These are phyloP conservation scores for Cisticola juncidis DNA, from an alignment of 2,113 vertebrate species.

Conservation along the genomic window DNA sequence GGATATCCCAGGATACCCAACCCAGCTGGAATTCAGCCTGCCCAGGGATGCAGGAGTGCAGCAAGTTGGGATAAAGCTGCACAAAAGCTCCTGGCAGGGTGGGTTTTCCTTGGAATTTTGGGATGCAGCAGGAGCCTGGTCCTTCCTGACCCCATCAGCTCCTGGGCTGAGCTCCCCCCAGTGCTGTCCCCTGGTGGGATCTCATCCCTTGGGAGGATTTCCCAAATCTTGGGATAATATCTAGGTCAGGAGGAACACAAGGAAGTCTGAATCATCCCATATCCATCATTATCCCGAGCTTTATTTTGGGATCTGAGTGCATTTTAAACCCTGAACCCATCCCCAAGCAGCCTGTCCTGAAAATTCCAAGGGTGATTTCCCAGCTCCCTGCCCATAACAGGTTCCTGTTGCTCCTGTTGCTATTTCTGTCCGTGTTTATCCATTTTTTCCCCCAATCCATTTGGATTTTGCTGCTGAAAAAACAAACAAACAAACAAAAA, in stretches of 20 bases:
- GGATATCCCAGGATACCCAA: not conserved
- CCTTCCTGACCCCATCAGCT: not conserved
- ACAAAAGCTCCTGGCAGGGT: not conserved
- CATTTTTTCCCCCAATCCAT: not conserved
- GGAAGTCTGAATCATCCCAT: not conserved
- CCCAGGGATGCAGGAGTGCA: not conserved
- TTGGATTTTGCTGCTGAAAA: no score
- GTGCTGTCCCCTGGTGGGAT: not conserved
- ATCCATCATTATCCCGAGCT: not conserved
- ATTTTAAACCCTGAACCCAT: not conserved
- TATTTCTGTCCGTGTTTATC: not conserved
- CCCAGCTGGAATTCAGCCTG: not conserved
- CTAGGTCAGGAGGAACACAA: not conserved
- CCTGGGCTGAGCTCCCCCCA: accelerated
- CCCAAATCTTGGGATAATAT: not conserved
- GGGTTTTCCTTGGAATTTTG: not conserved
- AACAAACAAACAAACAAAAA: no score
- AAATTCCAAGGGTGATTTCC: not conserved
- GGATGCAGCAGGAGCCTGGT: accelerated
- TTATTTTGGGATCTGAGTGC: not conserved
- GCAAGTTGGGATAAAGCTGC: not conserved
- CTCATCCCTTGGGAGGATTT: not conserved
- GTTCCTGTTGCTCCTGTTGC: not conserved
- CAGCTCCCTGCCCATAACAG: not conserved
- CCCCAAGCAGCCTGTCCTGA: not conserved